Conservation (phyloP, 2,797 vertebrate species). For the Paramormyrops hopkinsi region DNA sequence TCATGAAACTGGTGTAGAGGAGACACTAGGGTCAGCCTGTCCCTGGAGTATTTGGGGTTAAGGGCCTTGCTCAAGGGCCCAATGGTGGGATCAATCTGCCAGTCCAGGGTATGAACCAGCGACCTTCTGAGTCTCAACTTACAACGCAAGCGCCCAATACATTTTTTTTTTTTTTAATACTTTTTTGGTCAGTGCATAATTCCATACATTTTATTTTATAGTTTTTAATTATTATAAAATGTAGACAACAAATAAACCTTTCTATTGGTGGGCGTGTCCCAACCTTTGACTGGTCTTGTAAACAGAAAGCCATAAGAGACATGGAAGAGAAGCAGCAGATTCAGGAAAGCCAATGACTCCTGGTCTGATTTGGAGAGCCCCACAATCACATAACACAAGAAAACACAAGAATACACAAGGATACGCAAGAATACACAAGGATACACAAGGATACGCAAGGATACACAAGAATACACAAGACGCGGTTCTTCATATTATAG, state of each 20-base stretch:
- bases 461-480: not conserved
- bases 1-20: not conserved
- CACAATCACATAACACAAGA: not conserved
- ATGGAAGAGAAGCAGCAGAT: not conserved
- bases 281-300: not conserved
- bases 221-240: not conserved
- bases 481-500: slow-evolving; percentile 11
- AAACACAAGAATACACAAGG: not conserved
- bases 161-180: not conserved
- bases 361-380: not conserved
- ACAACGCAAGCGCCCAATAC: not conserved
- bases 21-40: not conserved
- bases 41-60: not conserved
- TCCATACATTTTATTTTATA: not conserved
- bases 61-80: not conserved
- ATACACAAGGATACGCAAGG: not conserved
- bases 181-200: not conserved
- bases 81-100: not conserved
- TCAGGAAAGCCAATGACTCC: not conserved
- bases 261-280: not conserved
- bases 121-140: not conserved
- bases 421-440: not conserved
- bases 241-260: not conserved
- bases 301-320: not conserved
- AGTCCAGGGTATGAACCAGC: not conserved